Percentiles rank a stretch among this genome's conserved stretches.
Evolutionary conservation across 2,888 invertebrate genomes (phyloP).

Genomic region (Caprella mutica): DNA sequence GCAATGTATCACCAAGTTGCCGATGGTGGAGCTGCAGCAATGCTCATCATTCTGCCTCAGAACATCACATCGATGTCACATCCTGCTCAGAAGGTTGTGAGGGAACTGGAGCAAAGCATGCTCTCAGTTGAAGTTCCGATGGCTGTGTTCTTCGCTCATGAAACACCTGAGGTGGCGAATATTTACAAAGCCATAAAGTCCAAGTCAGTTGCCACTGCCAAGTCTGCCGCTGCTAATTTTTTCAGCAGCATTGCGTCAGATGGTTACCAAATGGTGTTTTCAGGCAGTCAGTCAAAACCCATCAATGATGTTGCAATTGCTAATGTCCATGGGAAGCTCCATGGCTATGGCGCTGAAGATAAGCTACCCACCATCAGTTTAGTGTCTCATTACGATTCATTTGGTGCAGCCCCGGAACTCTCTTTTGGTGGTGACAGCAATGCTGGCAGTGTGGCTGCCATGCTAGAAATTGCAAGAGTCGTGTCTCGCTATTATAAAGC

Average conservation of each 20-base stretch:
- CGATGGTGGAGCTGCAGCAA: constrained; percentile 26
- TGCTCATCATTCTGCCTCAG: constrained; percentile 27
- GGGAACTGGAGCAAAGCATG: constrained; percentile 62
- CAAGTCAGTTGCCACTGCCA: constrained; percentile 55
- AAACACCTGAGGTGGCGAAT: constrained; percentile 58
- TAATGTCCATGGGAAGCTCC: constrained; percentile 66
- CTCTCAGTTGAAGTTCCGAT: constrained; percentile 64
- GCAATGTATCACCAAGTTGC: constrained; percentile 20
- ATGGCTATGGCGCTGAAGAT: constrained; percentile 57
- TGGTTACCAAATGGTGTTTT: constrained; percentile 84
- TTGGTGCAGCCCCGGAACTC: constrained; percentile 79
- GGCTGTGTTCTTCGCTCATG: constrained; percentile 76
- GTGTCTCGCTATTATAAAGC: constrained; percentile 68
- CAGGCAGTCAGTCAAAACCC: constrained; percentile 56
- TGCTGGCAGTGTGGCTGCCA: constrained; percentile 74
- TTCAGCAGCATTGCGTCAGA: constrained; percentile 80
- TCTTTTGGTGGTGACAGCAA: constrained; percentile 84
- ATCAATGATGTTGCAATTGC: constrained; percentile 69
- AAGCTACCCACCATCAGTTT: constrained; percentile 76
- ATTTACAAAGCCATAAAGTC: constrained; percentile 66
- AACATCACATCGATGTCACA: constrained; percentile 16
- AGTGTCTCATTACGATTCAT: constrained; percentile 86
- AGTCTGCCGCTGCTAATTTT: constrained; percentile 67
- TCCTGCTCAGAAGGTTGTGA: constrained; percentile 1
- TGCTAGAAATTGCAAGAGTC: constrained; percentile 74